Evolutionary conservation across 2,888 invertebrate genomes (phyloP).

Genomic region (Pyrochroa serraticornis): DNA sequence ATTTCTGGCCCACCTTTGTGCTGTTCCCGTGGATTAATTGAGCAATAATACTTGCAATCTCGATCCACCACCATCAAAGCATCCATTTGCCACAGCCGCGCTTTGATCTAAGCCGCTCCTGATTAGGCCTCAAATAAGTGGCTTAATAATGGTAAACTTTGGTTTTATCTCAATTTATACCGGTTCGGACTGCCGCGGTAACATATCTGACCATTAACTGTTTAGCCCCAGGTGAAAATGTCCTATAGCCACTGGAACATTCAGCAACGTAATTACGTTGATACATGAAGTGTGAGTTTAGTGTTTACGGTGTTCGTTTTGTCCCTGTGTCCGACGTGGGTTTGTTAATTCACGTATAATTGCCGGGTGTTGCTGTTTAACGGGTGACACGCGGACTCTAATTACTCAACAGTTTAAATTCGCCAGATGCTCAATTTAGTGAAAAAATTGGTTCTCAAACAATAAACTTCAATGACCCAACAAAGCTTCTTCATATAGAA

Average conservation of each 20-base stretch:
- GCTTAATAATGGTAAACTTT: too few relatives aligned
- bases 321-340: constrained; percentile 8
- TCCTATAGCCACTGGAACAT: background rate
- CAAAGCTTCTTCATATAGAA: too few relatives aligned
- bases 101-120: too few relatives aligned
- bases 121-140: too few relatives aligned
- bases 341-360: constrained; percentile 21
- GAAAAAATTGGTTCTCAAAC: too few relatives aligned
- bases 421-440: background rate
- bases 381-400: constrained; percentile 18
- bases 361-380: constrained; percentile 18
- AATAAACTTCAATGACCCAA: too few relatives aligned
- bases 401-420: constrained; percentile 13
- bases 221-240: background rate
- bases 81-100: too few relatives aligned
- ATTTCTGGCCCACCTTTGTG: too few relatives aligned
- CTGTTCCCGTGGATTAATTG: too few relatives aligned
- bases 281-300: background rate
- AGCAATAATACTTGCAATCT: too few relatives aligned
- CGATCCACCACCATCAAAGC: too few relatives aligned
- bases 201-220: background rate
- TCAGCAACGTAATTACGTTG: background rate
- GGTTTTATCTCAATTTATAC: too few relatives aligned
- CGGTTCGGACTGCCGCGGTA: background rate
- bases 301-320: constrained; percentile 16